Base-by-base conservation (phyloP, 2,113 vertebrate species). In the Tenrec ecaudatus region DNA sequence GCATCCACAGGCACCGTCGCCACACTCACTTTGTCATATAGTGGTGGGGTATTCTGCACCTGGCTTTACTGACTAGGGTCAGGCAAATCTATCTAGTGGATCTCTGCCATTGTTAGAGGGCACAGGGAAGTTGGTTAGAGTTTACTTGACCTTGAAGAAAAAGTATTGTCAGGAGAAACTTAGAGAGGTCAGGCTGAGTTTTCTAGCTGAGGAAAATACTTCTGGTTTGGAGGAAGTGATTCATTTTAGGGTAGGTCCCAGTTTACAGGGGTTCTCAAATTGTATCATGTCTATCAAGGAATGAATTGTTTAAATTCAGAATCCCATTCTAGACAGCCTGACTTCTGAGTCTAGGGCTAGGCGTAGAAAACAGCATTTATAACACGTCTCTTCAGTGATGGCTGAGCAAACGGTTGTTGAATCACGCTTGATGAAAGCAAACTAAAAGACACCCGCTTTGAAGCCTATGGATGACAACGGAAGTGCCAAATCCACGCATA, bases 11-110 rank as follows among this genome's bases (percentile, higher is more conserved):
- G 62, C 20, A 9, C 8, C 23, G 22, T 64, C 27, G 62, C 23
- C 62, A 64, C 62, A 27, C 62, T 53, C 12, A 64, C 62, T 25
- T 64, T 64, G 6, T 71, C 47, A 86, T 62, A 66, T 73, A 64
- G 40, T 47, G 47, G 75, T 68, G 86, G 76, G 40, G 53, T 86
- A 82, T 78, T 95, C 92, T 88, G 71, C 62, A 81, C 36, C 64
- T 94, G 86, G 43, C 33, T 89, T 92, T 7, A 80, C 57, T 71
- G 64, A 82, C 60, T 47, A 66, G 53, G 78, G 75, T 79, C 78
- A 62, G 8, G 82, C 77, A 86, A 95, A 86, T 87, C 77, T 91
- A 93, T 77, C 29, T 27, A 38, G 29, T 33, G 60, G 60, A 4
- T 86, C 80, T 89, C 60, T 89, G 1, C 58, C 80, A 83, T 38